A percentile compares a stretch with the other conserved stretches of the same genome.
Conservation (phyloP, 2,888 invertebrate species). For the Tridacna gigas region DNA sequence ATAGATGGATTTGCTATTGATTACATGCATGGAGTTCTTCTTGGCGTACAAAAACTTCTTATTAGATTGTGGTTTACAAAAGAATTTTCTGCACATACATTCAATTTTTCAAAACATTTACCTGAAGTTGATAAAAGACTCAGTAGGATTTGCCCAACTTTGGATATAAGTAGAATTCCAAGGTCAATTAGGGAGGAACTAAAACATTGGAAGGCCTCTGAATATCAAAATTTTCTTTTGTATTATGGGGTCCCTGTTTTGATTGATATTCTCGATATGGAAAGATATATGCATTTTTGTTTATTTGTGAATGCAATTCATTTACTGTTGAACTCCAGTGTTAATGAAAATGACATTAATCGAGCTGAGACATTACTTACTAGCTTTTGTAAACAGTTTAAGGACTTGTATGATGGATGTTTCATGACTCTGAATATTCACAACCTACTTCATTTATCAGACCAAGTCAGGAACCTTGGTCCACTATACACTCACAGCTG, state of each 20-base stretch:
- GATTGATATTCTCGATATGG: conserved; percentile 36
- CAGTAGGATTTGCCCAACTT: conserved; percentile 33
- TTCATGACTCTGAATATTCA: conserved; percentile 60
- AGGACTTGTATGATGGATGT: conserved; percentile 38
- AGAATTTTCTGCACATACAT: conserved; percentile 26
- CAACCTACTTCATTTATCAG: conserved; percentile 59
- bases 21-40: no score
- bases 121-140: conserved; percentile 36
- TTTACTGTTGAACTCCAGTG: conserved; percentile 38
- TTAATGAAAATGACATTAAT: conserved; percentile 23
- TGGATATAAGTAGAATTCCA: conserved; percentile 44
- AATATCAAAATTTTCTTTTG: conserved; percentile 54
- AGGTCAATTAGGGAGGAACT: conserved; percentile 44
- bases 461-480: conserved; percentile 55
- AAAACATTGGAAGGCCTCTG: conserved; percentile 58
- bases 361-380: conserved; percentile 39
- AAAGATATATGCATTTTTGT: conserved; percentile 47
- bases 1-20: no score
- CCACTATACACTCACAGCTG: conserved; percentile 62
- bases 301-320: conserved; percentile 48
- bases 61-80: conserved; percentile 52
- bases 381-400: conserved; percentile 35
- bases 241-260: conserved; percentile 45
- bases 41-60: conserved; percentile 56
- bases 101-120: conserved; percentile 33